Conservation (phyloP, 2,797 vertebrate species). For the Coccyzus lansbergi region DNA sequence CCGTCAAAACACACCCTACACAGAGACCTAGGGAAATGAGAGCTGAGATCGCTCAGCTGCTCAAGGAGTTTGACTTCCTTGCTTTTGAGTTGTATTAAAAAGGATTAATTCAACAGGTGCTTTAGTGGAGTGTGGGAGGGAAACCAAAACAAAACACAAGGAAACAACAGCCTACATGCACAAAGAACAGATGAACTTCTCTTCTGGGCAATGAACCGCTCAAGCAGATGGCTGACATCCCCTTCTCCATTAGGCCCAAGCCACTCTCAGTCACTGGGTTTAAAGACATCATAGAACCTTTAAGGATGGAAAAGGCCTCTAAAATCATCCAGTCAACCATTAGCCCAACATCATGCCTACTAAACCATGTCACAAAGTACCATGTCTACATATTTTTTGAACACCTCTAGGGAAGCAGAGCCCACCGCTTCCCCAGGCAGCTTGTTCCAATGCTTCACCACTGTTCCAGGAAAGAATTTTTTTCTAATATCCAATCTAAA, state of each 20-base stretch:
- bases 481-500: too few species aligned
- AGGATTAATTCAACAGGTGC: constrained; percentile 56
- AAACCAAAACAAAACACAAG: constrained; percentile 44
- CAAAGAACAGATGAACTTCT: background rate
- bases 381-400: too few species aligned
- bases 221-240: constrained; percentile 9
- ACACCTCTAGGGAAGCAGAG: too few species aligned
- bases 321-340: too few species aligned
- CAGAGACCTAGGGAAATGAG: background rate
- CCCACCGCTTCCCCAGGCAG: too few species aligned
- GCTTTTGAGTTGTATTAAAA: constrained; percentile 14
- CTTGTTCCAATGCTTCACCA: too few species aligned
- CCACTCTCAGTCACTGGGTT: background rate
- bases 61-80: constrained; percentile 10
- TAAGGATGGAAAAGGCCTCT: too few species aligned
- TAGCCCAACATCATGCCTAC: too few species aligned
- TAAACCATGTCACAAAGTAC: too few species aligned
- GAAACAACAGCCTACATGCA: constrained; percentile 25
- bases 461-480: too few species aligned
- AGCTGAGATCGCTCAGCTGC: background rate
- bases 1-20: background rate
- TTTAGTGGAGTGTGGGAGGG: background rate
- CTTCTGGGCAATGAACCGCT: constrained; percentile 1
- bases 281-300: background rate
- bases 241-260: background rate